Evolutionary conservation across 2,797 vertebrate genomes (phyloP).

Genomic region (Lutra lutra): DNA sequence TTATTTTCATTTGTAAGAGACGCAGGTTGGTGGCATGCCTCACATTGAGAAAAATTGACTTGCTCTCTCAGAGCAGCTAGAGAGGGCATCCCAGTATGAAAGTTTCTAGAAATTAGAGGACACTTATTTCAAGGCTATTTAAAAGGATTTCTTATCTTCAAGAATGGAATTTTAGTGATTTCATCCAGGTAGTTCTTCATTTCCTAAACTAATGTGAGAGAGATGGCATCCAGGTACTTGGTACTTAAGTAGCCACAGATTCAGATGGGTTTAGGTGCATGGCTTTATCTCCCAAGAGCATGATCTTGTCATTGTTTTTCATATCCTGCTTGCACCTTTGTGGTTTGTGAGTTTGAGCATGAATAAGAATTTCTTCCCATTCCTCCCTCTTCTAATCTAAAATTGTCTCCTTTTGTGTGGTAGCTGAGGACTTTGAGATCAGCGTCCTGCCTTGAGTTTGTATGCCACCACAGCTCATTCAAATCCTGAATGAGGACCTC

Average conservation of each 20-base stretch:
- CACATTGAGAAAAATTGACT: slow-evolving; percentile 29
- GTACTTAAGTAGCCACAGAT: slow-evolving; percentile 1
- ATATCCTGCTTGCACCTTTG: neutral
- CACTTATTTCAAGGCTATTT: neutral
- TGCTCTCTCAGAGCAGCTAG: neutral
- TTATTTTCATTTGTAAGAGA: neutral
- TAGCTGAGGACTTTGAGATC: slow-evolving; percentile 35
- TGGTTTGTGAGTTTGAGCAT: neutral
- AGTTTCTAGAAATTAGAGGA: neutral
- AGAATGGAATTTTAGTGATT: neutral
- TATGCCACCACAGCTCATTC: neutral
- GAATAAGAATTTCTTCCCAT: slow-evolving; percentile 29
- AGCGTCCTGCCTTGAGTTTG: neutral
- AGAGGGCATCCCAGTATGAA: neutral
- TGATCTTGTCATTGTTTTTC: neutral
- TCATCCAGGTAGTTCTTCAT: slow-evolving; percentile 19
- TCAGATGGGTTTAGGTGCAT: neutral
- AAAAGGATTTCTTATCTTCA: neutral
- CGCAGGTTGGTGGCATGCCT: neutral
- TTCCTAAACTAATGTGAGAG: neutral
- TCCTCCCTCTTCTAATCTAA: neutral
- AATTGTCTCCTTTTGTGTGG: neutral
- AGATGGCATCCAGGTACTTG: neutral
- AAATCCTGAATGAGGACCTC: slow-evolving; percentile 47
- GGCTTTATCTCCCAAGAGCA: neutral